A percentile compares a stretch with the other conserved stretches of the same genome.
phyloP scores from a whole-genome alignment of 2,113 vertebrate genomes.

The Melanostigma gelatinosum region DNA sequence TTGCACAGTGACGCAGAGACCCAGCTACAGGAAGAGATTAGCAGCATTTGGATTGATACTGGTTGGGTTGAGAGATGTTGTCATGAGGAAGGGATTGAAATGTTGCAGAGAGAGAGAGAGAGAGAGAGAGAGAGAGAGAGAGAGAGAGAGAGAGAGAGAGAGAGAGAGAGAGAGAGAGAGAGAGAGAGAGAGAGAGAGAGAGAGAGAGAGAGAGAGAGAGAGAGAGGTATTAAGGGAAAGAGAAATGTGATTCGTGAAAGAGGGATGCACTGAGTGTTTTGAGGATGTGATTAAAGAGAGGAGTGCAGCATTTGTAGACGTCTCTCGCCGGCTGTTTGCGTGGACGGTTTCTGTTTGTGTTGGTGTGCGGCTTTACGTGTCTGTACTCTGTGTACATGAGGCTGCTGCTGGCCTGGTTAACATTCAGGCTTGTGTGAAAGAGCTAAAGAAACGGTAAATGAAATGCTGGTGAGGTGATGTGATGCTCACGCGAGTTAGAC shows the following conservation, averaged over 20 bases:
- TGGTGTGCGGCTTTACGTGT: neutral
- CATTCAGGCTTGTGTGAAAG: neutral
- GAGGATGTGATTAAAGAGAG: constrained; percentile 27
- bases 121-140: neutral
- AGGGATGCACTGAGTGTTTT: constrained; percentile 10
- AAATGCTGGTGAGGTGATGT: neutral
- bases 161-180: neutral
- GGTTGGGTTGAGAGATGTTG: constrained; percentile 43
- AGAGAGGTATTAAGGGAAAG: constrained; percentile 11
- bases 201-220: neutral
- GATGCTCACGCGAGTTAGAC: too few relatives aligned
- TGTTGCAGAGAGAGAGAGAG: constrained; percentile 11
- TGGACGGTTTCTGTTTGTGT: constrained; percentile 1
- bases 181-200: neutral
- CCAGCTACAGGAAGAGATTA: constrained; percentile 77
- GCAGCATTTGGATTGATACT: constrained; percentile 57
- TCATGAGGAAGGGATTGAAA: constrained; percentile 29
- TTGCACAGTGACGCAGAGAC: constrained; percentile 59
- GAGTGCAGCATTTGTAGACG: neutral
- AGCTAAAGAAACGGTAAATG: neutral
- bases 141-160: neutral
- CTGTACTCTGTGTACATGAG: constrained; percentile 8
- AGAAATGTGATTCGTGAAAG: constrained; percentile 24
- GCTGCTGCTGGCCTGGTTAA: constrained; percentile 1
- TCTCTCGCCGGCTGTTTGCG: constrained; percentile 14